Evolutionary conservation across 37 sponge, comb jelly and placozoan species (phyloP), one percentile per base, ranked within the genome.

Genomic region (Sycon ciliatum): DNA sequence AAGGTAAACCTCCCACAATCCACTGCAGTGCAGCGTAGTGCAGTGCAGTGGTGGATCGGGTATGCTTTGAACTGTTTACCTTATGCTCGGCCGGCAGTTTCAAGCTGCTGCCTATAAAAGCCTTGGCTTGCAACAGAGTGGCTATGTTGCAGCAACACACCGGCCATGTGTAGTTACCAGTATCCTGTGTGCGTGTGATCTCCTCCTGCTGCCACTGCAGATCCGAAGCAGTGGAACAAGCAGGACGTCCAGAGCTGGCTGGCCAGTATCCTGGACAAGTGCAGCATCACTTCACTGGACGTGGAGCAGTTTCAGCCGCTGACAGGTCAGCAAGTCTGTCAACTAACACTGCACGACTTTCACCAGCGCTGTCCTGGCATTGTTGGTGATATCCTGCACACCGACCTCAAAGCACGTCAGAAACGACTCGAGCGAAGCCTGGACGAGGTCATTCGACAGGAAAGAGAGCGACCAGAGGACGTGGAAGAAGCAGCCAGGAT

Each of bases 341-440:
- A 65, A 0, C 63, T 86, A 0, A 57, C 69, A 1, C 57, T 52
- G 38, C 75, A 83, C 22, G 91, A 86, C 2, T 90, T 90, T 38
- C 57, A 76, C 26, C 36, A 62, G 33, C 39, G 76, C n/a, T 27
- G 78, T 23, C 87, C 83, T 9, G 72, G 73, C 0, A 80, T 72
- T 38, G 72, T 77, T 0, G 91, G 91, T 26, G 91, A 90, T 39
- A 65, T 86, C n/a, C 40, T 90, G 2, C 68, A 77, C 38, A 57
- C 78, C 6, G 80, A 90, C 32, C 62, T 90, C 28, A 40, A 49
- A 24, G 34, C 78, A 5, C 81, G 83, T 7, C 62, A 57, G 13
- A 64, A 77, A 11, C 69, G 71, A 65, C 76, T 60, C 36, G 68
- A 32, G 42, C 60, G 69, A 69, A 69, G 61, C 42, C 69, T 68